phyloP scores from a whole-genome alignment of 2,113 vertebrate species.

The Plecturocebus donacophilus region DNA sequence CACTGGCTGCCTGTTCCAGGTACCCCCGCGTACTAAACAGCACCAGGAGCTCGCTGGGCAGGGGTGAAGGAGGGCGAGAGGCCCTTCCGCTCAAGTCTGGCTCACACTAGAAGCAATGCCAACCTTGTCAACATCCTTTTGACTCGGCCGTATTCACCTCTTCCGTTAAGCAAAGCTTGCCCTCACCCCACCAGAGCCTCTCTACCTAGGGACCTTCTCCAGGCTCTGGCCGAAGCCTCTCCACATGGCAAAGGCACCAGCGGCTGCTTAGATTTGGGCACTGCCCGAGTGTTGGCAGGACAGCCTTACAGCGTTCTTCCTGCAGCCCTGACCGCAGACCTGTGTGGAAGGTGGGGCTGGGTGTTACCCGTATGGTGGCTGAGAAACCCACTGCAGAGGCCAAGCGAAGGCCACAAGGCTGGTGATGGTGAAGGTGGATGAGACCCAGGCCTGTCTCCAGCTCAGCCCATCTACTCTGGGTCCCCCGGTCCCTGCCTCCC shows the following conservation, averaged over 20 bases:
- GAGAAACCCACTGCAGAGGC: not conserved
- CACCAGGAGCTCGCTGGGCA: fast-evolving
- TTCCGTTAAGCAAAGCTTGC: not conserved
- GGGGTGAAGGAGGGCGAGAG: not conserved
- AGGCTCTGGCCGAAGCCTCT: not conserved
- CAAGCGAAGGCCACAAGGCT: not conserved
- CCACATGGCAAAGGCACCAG: fast-evolving
- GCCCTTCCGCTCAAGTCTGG: not conserved
- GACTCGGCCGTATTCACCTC: not conserved
- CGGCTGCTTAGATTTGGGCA: fast-evolving
- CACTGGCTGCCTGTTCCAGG: fast-evolving
- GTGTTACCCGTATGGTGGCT: not conserved
- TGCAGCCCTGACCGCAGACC: not conserved
- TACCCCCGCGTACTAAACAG: not conserved
- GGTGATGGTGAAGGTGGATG: fast-evolving
- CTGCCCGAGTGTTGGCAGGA: fast-evolving
- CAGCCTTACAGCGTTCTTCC: not conserved
- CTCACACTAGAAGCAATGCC: not conserved
- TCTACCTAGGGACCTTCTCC: not conserved
- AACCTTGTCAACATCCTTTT: not conserved
- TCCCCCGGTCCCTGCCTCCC: not conserved
- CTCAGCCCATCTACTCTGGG: not conserved
- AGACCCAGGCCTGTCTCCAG: not conserved
- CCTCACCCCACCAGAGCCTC: fast-evolving
- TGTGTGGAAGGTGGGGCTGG: not conserved